phyloP scores from a whole-genome alignment of 2,797 vertebrate species.

The Eulemur rubriventer region DNA sequence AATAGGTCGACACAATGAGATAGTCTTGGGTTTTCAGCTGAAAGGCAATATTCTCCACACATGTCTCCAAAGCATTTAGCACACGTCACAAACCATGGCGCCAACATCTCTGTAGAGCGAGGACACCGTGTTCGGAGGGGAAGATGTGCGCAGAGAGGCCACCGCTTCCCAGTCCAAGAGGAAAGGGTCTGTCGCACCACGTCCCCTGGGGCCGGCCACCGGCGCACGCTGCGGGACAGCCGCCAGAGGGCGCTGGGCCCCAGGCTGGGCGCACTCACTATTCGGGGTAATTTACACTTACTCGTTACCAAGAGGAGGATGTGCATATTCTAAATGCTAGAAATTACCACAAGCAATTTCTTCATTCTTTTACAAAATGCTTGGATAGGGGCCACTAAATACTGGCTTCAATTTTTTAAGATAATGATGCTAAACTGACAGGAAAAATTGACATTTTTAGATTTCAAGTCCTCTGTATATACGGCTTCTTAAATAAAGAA shows the following conservation, averaged over 20 bases:
- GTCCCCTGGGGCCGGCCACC: fast-evolving
- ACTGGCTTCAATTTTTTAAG: not conserved
- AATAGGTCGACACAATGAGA: fast-evolving
- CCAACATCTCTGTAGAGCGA: fast-evolving
- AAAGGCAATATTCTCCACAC: not conserved
- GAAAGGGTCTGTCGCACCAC: not conserved
- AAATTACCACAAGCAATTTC: not conserved
- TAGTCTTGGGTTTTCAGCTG: not conserved
- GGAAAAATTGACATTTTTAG: not conserved
- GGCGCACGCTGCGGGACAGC: not conserved
- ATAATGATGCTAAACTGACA: not conserved
- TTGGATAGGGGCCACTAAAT: not conserved
- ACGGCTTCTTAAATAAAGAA: not conserved
- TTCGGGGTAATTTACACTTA: not conserved
- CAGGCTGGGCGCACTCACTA: fast-evolving
- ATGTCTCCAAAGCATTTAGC: no score
- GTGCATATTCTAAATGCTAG: not conserved
- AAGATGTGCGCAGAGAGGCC: no score
- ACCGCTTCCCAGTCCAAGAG: fast-evolving
- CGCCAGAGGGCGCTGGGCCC: conserved; percentile 48
- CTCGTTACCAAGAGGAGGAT: not conserved
- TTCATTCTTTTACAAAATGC: not conserved
- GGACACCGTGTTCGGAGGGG: fast-evolving
- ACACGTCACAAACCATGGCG: fast-evolving
- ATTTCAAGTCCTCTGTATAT: not conserved